These are phyloP conservation scores for Leucophenga varia DNA, from an alignment of 1,140 invertebrate species.

Conservation along the genomic window DNA sequence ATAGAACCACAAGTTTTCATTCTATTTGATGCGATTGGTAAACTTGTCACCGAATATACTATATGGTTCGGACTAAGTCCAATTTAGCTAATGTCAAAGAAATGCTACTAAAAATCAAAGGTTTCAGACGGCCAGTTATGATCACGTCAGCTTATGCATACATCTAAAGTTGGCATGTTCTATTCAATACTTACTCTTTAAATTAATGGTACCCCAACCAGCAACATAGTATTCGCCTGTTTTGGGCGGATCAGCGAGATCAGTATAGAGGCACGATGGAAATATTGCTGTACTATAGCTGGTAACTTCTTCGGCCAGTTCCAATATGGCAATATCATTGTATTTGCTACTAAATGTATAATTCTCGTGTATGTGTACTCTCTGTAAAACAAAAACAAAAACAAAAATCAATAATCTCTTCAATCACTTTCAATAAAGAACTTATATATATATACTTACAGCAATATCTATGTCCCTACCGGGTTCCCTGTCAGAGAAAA, in stretches of 20 bases:
- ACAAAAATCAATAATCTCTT: not conserved
- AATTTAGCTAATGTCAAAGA: too few species aligned
- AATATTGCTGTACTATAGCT: conserved; percentile 13
- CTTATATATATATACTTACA: not conserved
- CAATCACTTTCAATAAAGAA: too few species aligned
- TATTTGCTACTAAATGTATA: conserved; percentile 35
- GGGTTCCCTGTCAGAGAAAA: conserved; percentile 12
- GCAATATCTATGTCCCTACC: not conserved
- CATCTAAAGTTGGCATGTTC: too few species aligned
- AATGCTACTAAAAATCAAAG: too few species aligned
- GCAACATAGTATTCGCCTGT: conserved; percentile 28
- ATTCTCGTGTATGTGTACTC: conserved; percentile 29
- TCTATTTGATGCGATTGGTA: too few species aligned
- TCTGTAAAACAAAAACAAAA: conserved; percentile 7
- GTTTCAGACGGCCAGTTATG: too few species aligned
- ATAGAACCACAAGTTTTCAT: too few species aligned
- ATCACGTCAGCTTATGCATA: too few species aligned
- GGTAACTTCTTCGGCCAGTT: conserved; percentile 21
- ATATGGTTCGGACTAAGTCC: too few species aligned
- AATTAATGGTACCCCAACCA: conserved; percentile 42
- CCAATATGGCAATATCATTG: conserved; percentile 43
- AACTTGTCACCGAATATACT: too few species aligned
- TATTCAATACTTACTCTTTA: conserved; percentile 38
- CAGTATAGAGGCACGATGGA: conserved; percentile 38
- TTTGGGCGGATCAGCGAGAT: conserved; percentile 23